Evolutionary conservation across 1,140 invertebrate species (phyloP).

Genomic region (Caenorhabditis brenneri): DNA sequence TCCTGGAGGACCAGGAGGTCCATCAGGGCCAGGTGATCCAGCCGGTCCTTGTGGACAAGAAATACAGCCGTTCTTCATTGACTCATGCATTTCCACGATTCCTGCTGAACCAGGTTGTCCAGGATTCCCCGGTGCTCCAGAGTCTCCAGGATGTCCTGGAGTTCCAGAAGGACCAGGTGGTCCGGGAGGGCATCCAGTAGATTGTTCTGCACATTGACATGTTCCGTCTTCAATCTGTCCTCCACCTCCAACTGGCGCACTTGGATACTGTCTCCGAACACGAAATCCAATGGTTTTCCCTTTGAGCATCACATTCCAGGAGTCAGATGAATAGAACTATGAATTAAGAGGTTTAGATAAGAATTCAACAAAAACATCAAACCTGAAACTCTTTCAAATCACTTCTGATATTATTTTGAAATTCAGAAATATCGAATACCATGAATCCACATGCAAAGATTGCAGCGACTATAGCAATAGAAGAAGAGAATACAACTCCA

Average conservation of each 20-base stretch:
- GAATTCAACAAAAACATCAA: not conserved
- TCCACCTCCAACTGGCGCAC: not conserved
- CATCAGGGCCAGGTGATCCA: conserved; percentile 8
- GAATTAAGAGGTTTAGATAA: not conserved
- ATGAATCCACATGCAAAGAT: conserved; percentile 11
- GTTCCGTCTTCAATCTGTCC: not conserved
- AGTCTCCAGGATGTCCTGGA: not conserved
- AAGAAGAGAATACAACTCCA: not conserved
- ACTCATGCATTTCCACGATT: not conserved
- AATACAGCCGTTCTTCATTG: not conserved
- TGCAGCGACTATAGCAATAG: not conserved
- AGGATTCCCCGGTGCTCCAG: not conserved
- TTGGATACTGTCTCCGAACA: not conserved
- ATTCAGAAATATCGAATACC: not conserved
- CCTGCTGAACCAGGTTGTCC: not conserved
- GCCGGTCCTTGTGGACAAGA: not conserved
- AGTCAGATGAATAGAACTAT: conserved; percentile 9
- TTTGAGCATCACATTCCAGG: conserved; percentile 1
- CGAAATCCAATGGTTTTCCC: not conserved
- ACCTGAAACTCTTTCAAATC: conserved; percentile 14
- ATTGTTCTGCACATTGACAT: conserved; percentile 15
- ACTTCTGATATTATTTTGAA: not conserved
- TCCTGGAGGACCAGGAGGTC: conserved; percentile 30
- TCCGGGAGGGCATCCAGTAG: conserved; percentile 10
- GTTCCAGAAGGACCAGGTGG: not conserved